phyloP scores from a whole-genome alignment of 2,888 invertebrate species.

The Cephus spinipes region DNA sequence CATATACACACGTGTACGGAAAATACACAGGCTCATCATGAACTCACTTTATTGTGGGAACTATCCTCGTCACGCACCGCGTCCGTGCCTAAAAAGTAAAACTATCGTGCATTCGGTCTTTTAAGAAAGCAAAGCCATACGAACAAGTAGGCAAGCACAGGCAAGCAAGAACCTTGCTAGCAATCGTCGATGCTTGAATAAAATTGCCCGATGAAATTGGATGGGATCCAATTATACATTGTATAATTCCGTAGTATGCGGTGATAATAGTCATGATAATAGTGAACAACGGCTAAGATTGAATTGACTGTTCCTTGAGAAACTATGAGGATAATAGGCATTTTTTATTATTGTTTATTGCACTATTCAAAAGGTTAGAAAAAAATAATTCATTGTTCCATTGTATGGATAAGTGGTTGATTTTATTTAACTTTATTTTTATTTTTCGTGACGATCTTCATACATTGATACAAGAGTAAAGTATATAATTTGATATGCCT shows the following conservation, averaged over 20 bases:
- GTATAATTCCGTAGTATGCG: background rate
- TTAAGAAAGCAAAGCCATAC: background rate
- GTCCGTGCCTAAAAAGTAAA: conserved; percentile 38
- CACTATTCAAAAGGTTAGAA: background rate
- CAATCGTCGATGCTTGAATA: background rate
- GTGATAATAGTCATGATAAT: background rate
- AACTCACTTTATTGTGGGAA: conserved; percentile 40
- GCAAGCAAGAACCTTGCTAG: background rate
- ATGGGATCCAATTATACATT: background rate
- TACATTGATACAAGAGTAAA: background rate
- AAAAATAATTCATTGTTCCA: background rate
- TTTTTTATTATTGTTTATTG: background rate
- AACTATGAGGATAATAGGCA: background rate
- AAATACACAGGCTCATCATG: background rate
- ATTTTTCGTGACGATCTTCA: background rate
- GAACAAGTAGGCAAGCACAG: background rate
- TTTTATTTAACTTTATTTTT: background rate
- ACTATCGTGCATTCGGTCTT: conserved; percentile 11
- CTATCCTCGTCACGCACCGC: conserved; percentile 42
- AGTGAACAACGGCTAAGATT: background rate
- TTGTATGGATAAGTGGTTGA: background rate
- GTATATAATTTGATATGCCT: background rate
- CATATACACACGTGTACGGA: background rate
- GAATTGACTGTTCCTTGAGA: background rate
- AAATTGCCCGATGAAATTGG: background rate